Evolutionary conservation across 1,140 invertebrate species (phyloP).

Genomic region (Procambarus clarkii): DNA sequence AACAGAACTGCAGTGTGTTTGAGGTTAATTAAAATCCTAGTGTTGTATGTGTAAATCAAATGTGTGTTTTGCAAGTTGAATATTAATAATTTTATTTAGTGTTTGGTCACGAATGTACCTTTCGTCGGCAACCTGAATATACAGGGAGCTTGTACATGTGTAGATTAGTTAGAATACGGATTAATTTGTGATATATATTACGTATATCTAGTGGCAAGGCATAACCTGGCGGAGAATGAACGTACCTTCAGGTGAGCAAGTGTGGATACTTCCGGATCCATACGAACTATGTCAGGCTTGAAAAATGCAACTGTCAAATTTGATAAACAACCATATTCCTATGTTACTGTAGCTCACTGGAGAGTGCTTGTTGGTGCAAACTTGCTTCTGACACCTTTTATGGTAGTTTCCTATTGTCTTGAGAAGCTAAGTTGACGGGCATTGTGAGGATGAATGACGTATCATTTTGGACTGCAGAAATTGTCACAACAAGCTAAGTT

Average conservation of each 20-base stretch:
- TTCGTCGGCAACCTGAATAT: not conserved
- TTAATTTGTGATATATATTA: slow-evolving; percentile 1
- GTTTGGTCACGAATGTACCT: slow-evolving; percentile 3
- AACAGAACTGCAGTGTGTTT: not conserved
- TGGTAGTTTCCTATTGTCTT: too few species aligned
- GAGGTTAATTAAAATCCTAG: not conserved
- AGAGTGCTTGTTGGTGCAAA: too few species aligned
- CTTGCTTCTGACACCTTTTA: too few species aligned
- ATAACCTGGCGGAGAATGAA: not conserved
- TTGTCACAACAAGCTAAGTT: too few species aligned
- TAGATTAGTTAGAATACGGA: not conserved
- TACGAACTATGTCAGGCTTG: too few species aligned
- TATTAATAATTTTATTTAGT: slow-evolving; percentile 14
- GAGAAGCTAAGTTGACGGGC: too few species aligned
- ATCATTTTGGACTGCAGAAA: too few species aligned
- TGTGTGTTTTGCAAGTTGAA: not conserved
- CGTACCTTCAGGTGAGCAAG: not conserved
- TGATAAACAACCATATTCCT: too few species aligned
- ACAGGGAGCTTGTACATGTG: slow-evolving; percentile 5
- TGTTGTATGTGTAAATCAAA: not conserved
- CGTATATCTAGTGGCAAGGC: not conserved
- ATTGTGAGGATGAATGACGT: too few species aligned
- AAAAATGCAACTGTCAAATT: too few species aligned
- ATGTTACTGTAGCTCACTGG: too few species aligned
- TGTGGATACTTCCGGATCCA: too few species aligned